Base-by-base conservation (phyloP, 2,797 vertebrate species). In the Danio kyathit region DNA sequence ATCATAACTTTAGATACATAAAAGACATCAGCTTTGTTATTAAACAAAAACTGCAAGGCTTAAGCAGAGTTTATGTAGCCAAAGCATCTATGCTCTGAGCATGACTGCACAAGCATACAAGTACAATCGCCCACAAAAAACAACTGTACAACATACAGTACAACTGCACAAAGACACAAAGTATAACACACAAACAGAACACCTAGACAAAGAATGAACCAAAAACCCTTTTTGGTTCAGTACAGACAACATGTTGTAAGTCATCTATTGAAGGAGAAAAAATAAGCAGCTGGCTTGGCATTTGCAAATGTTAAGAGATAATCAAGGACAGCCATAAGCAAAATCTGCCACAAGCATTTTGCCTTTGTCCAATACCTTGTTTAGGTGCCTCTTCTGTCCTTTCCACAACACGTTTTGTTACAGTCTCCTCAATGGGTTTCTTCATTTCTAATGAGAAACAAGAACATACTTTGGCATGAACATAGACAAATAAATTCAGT, bases 1-100 rank as follows among this genome's bases (percentile, higher is more conserved):
- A 74, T 83, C 84, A 81, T 19, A 89, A 76, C 84, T 76, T 93
- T 89, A 82, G 89, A 74, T 87, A 88, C 91, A 92, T 92, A 12
- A 91, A 92, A 90, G 67, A 94, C 81, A 92, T 85, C 76, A 87
- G 5, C 72, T 48, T 88, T 86, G 86, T 86, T 85, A 90, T 80
- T 86, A n/a, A 38, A 48, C 0, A 54, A 52, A 52, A 13, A 56
- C 73, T 77, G 21, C 17, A 17, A 76, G 60, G 44, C 70, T 78
- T 16, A 78, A 51, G 19, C 67, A 82, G 7, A 29, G 0, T 83
- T 69, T 64, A 60, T 51, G 12, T 65, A 54, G 76, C 40, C 64
- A 10, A 81, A 80, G 81, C 78, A 63, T 59, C 73, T 52, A 77
- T 67, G 78, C 75, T 74, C 60, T 59, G 64, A 78, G 71, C 56